Conservation (phyloP, 2,113 vertebrate species). For the Motacilla tschutschensis region DNA sequence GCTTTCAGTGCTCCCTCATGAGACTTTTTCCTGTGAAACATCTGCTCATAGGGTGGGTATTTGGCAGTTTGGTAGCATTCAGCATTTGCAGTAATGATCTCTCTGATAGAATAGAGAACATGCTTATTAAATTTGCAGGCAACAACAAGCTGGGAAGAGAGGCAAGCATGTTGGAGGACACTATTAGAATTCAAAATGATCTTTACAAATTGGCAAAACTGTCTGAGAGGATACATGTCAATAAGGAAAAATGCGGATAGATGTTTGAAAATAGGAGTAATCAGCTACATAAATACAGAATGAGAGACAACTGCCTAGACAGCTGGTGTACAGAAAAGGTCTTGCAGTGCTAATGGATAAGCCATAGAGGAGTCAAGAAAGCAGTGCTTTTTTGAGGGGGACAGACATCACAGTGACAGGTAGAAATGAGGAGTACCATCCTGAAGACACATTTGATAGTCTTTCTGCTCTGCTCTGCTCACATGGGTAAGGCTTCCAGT, state of each 20-base stretch:
- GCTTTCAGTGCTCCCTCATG: conserved; percentile 60
- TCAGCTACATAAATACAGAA: conserved; percentile 59
- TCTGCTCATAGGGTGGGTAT: conserved; percentile 59
- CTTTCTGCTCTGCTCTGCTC: background rate
- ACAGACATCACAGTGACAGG: background rate
- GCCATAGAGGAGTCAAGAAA: background rate
- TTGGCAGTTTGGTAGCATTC: conserved; percentile 64
- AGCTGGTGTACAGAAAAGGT: conserved; percentile 29
- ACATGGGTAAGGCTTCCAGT: background rate
- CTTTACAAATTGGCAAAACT: conserved; percentile 47
- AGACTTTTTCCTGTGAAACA: conserved; percentile 62
- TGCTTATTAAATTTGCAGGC: conserved; percentile 65
- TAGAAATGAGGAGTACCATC: background rate
- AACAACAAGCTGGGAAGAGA: conserved; percentile 58
- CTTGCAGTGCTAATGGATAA: conserved; percentile 31
- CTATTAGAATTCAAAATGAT: conserved; percentile 58
- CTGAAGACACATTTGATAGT: background rate
- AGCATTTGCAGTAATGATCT: conserved; percentile 64
- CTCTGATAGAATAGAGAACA: conserved; percentile 61
- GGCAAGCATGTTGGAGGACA: conserved; percentile 58
- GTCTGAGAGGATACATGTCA: conserved; percentile 53
- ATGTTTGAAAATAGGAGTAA: conserved; percentile 62
- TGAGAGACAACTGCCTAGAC: conserved; percentile 47
- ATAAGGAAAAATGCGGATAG: conserved; percentile 53
- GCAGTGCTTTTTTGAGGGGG: background rate